phyloP scores from a whole-genome alignment of 2,113 vertebrate species.

The Falco punctatus region DNA sequence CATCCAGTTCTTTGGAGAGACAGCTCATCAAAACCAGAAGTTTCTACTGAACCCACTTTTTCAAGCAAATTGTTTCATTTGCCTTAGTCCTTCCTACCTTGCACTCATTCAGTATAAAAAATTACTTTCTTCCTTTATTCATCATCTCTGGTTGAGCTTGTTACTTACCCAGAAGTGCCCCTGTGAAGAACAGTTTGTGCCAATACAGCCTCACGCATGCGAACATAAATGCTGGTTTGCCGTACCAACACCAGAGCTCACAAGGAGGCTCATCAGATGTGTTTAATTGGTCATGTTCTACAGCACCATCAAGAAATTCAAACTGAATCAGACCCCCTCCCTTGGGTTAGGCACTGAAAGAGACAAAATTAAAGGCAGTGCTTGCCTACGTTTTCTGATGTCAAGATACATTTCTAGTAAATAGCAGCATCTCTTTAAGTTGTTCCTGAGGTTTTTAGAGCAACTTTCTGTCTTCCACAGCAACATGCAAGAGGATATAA shows the following conservation, averaged over 20 bases:
- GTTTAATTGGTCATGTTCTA: background rate
- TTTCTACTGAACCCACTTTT: constrained; percentile 23
- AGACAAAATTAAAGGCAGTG: background rate
- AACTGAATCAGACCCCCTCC: background rate
- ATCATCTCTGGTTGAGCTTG: background rate
- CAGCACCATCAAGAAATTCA: background rate
- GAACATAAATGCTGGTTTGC: background rate
- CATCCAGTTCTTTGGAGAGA: constrained; percentile 32
- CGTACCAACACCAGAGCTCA: background rate
- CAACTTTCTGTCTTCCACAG: background rate
- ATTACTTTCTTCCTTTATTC: background rate
- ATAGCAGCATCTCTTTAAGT: background rate
- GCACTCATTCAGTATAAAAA: background rate
- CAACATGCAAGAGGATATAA: background rate
- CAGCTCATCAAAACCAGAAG: constrained; percentile 53
- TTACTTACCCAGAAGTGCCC: background rate
- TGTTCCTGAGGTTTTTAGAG: background rate
- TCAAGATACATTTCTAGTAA: background rate
- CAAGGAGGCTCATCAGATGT: background rate
- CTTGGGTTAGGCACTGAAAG: background rate
- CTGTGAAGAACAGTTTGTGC: background rate
- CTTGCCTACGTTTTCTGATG: background rate
- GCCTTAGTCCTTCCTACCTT: background rate
- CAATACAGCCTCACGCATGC: background rate
- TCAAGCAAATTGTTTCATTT: constrained; percentile 40